Base-by-base conservation (phyloP, 2,797 vertebrate genomes). In the Acanthurus tractus region DNA sequence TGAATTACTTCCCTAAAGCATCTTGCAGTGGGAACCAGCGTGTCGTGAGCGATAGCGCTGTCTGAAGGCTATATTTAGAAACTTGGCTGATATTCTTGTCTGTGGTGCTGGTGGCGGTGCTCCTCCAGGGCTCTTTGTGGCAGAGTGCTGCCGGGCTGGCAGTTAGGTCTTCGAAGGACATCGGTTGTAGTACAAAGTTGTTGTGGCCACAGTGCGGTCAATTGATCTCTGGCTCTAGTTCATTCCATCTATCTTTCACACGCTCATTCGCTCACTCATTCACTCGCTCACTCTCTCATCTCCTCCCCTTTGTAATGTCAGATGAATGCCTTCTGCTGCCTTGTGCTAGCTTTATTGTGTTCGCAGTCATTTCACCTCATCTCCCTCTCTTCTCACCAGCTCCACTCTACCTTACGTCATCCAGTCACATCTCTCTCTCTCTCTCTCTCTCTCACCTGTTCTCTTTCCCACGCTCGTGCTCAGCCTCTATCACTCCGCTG, bases 21-120 rank as follows among this genome's bases (percentile, higher is more conserved):
- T 86, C 67, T 77, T 84, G 78, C 84, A 83, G 89, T 86, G 83
- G 66, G 82, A 86, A 85, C 81, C 85, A 64, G 85, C 36, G 52
- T 87, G 88, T 88, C 34, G 55, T 83, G 88, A 88, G 87, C 76
- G 76, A 86, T 86, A 80, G 83, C 40, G 63, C 79, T 83, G 86
- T 89, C 86, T 92, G 80, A 74, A 82, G 73, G 57, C 91, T 94
- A 93, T 92, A 87, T 93, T 92, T 93, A 93, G 91, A 90, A 83
- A 56, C 89, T 78, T 90, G 91, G 90, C 87, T 76, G 90, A 86
- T 91, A 82, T 86, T 86, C 76, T 65, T 8, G 90, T 91, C 87
- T 85, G 80, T 85, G 85, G 75, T 68, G 84, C 81, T 66, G 63
- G 64, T 78, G 70, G 78, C 57, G 8, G 50, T 1, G 54, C 79